A percentile compares a stretch with the other conserved stretches of the same genome.
Conservation (phyloP, 2,113 vertebrate genomes). For the Ptilorrhoa leucosticta region DNA sequence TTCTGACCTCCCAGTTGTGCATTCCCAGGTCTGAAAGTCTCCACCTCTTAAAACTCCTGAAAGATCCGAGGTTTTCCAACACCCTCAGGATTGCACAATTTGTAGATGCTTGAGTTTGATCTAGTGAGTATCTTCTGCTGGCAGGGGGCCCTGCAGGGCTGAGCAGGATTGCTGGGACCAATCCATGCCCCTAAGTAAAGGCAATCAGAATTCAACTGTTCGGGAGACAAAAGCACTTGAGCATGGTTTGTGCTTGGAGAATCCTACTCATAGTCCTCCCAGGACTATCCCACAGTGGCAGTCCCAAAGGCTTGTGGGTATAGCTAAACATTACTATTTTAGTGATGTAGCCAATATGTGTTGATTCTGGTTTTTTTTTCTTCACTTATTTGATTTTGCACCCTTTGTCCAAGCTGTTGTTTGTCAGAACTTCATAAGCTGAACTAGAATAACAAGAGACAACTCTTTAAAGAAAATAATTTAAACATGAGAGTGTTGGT, state of each 20-base stretch:
- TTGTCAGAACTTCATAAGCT: background rate
- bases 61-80: background rate
- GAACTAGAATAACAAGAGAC: slow-evolving; percentile 23
- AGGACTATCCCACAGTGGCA: background rate
- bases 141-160: background rate
- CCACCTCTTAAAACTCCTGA: background rate
- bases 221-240: background rate
- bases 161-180: background rate
- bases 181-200: background rate
- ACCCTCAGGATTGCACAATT: background rate
- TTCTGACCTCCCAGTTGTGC: background rate
- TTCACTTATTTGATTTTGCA: background rate
- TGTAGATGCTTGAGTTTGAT: background rate
- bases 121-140: background rate
- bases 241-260: background rate
- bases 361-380: background rate
- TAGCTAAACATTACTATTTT: background rate
- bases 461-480: slow-evolving; percentile 65
- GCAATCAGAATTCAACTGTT: background rate
- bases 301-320: background rate
- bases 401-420: background rate
- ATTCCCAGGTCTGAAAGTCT: background rate
- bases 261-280: background rate
- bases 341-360: background rate
- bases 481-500: slow-evolving; percentile 51